These are phyloP conservation scores for Lasioglossum malachurum DNA, from an alignment of 2,888 invertebrate genomes.

Conservation along the genomic window DNA sequence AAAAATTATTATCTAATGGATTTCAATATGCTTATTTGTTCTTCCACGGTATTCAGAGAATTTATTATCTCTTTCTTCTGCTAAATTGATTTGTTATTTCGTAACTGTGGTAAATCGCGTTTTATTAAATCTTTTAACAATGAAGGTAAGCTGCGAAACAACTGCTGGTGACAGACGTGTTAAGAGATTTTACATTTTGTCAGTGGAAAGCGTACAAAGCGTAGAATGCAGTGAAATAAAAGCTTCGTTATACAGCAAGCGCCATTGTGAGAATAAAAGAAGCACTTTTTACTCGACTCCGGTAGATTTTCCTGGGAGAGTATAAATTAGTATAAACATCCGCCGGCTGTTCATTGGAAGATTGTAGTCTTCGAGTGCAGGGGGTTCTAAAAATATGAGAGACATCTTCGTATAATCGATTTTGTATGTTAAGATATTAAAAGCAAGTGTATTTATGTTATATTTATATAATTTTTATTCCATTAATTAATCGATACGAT, in stretches of 20 bases:
- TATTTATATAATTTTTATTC: background rate
- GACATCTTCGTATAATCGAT: slow-evolving; percentile 7
- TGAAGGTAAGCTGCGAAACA: no score
- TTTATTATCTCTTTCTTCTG: no score
- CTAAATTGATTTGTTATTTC: no score
- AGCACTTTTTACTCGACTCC: background rate
- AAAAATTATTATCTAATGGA: no score
- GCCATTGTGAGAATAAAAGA: background rate
- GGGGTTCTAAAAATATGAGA: background rate
- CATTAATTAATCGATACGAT: background rate
- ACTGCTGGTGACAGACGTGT: no score
- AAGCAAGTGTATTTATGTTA: background rate
- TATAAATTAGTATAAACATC: background rate
- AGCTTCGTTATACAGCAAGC: background rate
- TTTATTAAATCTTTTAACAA: no score
- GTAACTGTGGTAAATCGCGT: no score
- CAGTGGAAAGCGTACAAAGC: no score
- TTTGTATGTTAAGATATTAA: background rate
- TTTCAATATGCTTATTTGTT: no score
- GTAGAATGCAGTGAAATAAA: background rate
- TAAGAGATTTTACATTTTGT: no score
- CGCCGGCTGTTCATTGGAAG: background rate
- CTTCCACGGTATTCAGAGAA: no score
- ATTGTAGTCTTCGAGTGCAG: background rate
- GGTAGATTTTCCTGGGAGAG: background rate